Evolutionary conservation across 2,113 vertebrate genomes (phyloP).

Genomic region (Vidua macroura): DNA sequence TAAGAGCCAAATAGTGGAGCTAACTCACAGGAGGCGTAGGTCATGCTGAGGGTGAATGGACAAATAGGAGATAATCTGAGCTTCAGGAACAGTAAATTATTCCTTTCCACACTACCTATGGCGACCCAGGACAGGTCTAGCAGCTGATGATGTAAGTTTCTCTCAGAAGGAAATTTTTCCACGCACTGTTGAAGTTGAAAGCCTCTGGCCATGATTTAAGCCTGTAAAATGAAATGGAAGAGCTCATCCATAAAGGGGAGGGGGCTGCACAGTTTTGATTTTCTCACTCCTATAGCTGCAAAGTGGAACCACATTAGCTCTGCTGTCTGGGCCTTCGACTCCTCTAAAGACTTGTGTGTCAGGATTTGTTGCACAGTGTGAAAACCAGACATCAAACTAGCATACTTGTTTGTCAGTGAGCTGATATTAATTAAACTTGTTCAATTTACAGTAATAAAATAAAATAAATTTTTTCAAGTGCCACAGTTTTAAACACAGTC

Average conservation of each 20-base stretch:
- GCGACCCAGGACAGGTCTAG: background rate
- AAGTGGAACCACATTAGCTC: background rate
- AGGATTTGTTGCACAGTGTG: conserved; percentile 43
- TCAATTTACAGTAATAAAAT: conserved; percentile 47
- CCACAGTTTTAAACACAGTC: conserved; percentile 8
- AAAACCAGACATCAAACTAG: conserved; percentile 11
- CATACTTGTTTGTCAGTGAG: conserved; percentile 25
- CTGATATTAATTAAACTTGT: conserved; percentile 43
- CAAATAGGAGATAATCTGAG: background rate
- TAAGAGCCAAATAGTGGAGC: background rate
- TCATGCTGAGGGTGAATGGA: background rate
- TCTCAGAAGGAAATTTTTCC: background rate
- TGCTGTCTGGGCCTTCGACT: background rate
- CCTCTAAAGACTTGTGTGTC: background rate
- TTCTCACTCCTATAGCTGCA: background rate
- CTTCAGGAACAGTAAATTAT: background rate
- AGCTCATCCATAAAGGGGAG: background rate
- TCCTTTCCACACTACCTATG: background rate
- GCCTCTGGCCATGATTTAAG: background rate
- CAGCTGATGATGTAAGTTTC: background rate
- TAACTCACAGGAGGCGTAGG: background rate
- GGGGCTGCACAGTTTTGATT: background rate
- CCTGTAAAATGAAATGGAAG: background rate
- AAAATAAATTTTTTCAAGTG: conserved; percentile 31
- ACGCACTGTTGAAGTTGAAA: background rate